These are phyloP conservation scores for Camelus dromedarius DNA, from an alignment of 2,113 vertebrate species.

Conservation along the genomic window DNA sequence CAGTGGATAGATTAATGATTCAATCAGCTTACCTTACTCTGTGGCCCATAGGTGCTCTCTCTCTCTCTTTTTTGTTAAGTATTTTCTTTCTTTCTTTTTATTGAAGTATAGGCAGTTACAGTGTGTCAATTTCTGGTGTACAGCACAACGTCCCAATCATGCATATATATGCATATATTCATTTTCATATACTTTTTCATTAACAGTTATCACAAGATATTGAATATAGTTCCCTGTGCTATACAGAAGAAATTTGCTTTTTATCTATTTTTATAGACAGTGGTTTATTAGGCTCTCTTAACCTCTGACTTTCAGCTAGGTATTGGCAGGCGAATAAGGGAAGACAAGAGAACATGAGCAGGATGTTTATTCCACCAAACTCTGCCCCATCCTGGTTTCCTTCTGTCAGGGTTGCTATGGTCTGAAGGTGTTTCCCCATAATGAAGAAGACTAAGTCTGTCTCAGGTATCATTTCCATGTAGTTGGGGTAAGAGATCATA, in stretches of 20 bases:
- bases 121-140: too few relatives aligned
- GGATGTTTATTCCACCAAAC: background rate
- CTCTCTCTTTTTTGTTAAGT: too few relatives aligned
- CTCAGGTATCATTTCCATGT: background rate
- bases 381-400: background rate
- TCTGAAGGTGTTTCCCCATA: background rate
- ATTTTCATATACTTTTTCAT: too few relatives aligned
- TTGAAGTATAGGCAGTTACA: too few relatives aligned
- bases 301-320: background rate
- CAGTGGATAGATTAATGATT: background rate
- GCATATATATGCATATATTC: too few relatives aligned
- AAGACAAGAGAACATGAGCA: accelerated
- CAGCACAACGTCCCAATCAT: too few relatives aligned
- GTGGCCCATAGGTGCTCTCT: background rate
- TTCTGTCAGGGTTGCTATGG: background rate
- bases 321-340: background rate
- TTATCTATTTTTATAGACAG: too few relatives aligned
- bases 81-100: too few relatives aligned
- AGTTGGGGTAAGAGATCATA: background rate
- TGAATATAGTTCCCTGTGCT: too few relatives aligned
- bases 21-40: background rate
- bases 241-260: too few relatives aligned
- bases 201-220: too few relatives aligned
- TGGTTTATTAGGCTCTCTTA: background rate
- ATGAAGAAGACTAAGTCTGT: background rate